Evolutionary conservation across 64 coral and sea anemone species (phyloP).

Genomic region (Pachyseris speciosa): DNA sequence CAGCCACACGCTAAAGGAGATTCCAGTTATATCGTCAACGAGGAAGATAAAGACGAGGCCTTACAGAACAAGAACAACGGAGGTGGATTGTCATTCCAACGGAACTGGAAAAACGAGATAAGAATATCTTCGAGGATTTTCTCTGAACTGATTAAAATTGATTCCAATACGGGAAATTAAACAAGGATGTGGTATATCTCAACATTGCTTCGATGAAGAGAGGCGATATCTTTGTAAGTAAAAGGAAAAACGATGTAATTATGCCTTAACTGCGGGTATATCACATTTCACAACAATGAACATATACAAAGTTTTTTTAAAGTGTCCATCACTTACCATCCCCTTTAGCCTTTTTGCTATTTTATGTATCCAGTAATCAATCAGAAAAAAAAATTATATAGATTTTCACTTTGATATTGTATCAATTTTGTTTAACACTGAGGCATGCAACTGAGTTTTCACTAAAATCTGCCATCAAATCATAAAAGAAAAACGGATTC

Average conservation of each 20-base stretch:
- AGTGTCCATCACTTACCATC: too few species aligned
- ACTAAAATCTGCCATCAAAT: too few species aligned
- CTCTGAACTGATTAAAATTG: slow-evolving; percentile 57
- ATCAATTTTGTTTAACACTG: too few species aligned
- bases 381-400: too few species aligned
- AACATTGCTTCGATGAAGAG: slow-evolving; percentile 82
- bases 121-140: slow-evolving; percentile 37
- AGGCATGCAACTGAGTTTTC: too few species aligned
- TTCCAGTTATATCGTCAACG: slow-evolving; percentile 23
- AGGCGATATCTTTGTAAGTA: slow-evolving; percentile 98
- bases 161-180: slow-evolving; percentile 63
- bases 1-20: slow-evolving; percentile 76
- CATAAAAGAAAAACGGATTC: too few species aligned
- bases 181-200: slow-evolving; percentile 83
- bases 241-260: neutral
- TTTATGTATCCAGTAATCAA: too few species aligned
- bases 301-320: too few species aligned
- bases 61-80: neutral
- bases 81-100: neutral
- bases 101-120: slow-evolving; percentile 25
- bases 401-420: too few species aligned
- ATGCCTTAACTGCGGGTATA: neutral
- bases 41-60: slow-evolving; percentile 10
- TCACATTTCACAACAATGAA: too few species aligned
- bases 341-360: too few species aligned